These are phyloP conservation scores for Dorcus hopei DNA, from an alignment of 2,888 invertebrate genomes.

Conservation along the genomic window DNA sequence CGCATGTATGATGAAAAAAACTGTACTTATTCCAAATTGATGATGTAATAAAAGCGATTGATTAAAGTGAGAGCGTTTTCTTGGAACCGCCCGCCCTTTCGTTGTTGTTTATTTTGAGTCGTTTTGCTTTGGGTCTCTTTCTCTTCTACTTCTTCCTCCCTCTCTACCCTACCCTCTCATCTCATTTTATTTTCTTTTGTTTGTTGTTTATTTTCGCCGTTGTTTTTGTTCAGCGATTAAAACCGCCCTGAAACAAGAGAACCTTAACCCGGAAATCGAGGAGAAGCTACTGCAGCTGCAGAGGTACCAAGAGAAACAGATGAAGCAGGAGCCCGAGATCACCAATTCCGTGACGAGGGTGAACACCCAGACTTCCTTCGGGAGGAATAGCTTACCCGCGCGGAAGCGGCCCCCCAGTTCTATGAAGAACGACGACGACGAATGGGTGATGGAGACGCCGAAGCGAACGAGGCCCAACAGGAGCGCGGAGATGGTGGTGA, in stretches of 20 bases:
- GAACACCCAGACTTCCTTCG: constrained; percentile 35
- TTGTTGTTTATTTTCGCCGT: constrained; percentile 14
- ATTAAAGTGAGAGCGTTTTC: neutral
- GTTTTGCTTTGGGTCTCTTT: constrained; percentile 28
- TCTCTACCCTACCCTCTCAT: constrained; percentile 36
- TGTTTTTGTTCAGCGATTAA: constrained; percentile 69
- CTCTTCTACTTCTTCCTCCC: constrained; percentile 30
- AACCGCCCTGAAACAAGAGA: constrained; percentile 88
- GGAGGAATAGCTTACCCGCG: constrained; percentile 16
- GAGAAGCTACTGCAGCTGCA: constrained; percentile 87
- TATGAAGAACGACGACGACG: constrained; percentile 46
- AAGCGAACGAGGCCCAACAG: constrained; percentile 43
- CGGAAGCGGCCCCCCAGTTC: constrained; percentile 44
- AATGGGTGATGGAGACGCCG: constrained; percentile 52
- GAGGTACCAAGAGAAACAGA: constrained; percentile 77
- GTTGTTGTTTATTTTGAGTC: constrained; percentile 17
- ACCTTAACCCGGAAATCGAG: constrained; percentile 87
- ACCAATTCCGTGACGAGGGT: constrained; percentile 23
- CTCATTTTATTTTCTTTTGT: constrained; percentile 22
- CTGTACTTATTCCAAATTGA: constrained; percentile 13
- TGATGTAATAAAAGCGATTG: constrained; percentile 19
- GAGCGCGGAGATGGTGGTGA: constrained; percentile 28
- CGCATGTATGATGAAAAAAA: neutral
- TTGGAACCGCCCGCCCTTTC: neutral
- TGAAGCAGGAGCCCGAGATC: constrained; percentile 57